Conservation (phyloP, 2,113 vertebrate species). For the Lagopus muta region DNA sequence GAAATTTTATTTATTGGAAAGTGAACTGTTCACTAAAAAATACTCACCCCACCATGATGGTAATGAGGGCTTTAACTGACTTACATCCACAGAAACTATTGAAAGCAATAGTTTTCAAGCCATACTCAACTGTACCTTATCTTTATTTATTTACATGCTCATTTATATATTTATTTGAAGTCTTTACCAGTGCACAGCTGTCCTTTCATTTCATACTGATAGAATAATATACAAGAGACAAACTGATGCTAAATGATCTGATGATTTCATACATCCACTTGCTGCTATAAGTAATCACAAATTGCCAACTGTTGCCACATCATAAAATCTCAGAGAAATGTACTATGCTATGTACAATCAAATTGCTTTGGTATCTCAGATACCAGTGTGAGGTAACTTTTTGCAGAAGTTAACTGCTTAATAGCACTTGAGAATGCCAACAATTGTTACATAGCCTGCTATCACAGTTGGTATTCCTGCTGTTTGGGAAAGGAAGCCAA, state of each 20-base stretch:
- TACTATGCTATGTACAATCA: neutral
- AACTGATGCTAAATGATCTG: neutral
- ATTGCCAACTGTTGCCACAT: constrained; percentile 15
- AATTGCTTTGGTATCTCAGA: constrained; percentile 22
- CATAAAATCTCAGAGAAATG: neutral
- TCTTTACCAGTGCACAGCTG: neutral
- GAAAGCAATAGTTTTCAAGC: neutral
- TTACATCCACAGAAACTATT: neutral
- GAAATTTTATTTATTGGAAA: neutral
- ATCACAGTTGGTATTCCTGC: neutral
- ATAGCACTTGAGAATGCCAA: constrained; percentile 23
- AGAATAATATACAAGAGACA: neutral
- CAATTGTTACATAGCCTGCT: constrained; percentile 27
- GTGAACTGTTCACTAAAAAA: neutral
- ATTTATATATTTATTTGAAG: neutral
- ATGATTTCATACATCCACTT: neutral
- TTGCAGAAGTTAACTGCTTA: neutral
- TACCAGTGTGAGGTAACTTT: neutral
- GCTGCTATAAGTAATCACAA: constrained; percentile 7
- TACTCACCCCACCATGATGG: neutral
- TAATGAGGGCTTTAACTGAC: neutral
- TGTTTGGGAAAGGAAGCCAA: neutral
- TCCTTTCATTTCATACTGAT: neutral
- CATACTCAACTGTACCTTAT: neutral
- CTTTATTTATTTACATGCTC: neutral